A percentile compares a stretch with the other conserved stretches of the same genome.
Evolutionary conservation across 2,113 vertebrate genomes (phyloP).

Genomic region (Xenus cinereus): DNA sequence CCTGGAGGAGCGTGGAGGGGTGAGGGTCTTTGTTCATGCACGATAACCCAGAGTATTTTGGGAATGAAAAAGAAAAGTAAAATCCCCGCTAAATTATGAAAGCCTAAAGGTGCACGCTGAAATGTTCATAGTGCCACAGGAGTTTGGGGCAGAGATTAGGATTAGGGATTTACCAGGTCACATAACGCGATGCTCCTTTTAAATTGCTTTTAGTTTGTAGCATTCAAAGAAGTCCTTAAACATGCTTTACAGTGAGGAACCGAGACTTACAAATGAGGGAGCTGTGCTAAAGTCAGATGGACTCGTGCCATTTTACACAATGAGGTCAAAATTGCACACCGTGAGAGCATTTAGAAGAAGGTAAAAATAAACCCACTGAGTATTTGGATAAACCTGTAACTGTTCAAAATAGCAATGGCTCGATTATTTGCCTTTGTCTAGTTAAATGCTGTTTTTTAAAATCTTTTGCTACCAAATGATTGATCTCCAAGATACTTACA

Average conservation of each 20-base stretch:
- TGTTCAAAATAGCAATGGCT: not conserved
- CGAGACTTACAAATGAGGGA: not conserved
- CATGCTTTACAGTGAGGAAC: not conserved
- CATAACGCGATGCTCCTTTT: rapidly evolving
- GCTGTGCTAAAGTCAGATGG: not conserved
- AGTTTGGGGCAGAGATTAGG: not conserved
- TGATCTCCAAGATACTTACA: slow-evolving; percentile 7
- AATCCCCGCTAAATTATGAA: not conserved
- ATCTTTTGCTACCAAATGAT: not conserved
- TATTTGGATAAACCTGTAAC: slow-evolving; percentile 6
- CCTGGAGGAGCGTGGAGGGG: not conserved
- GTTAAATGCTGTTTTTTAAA: not conserved
- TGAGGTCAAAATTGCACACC: not conserved
- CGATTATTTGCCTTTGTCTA: slow-evolving; percentile 26
- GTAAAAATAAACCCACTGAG: not conserved
- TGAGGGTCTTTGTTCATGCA: not conserved
- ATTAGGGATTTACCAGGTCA: not conserved
- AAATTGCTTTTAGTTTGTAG: not conserved
- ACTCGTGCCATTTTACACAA: not conserved
- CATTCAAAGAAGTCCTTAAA: not conserved
- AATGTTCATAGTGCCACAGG: not conserved
- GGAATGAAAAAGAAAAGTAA: not conserved
- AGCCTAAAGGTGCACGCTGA: rapidly evolving
- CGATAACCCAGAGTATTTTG: not conserved
- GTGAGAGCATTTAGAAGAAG: not conserved